Evolutionary conservation across 1,140 invertebrate species (phyloP).

Genomic region (Sipha flava): DNA sequence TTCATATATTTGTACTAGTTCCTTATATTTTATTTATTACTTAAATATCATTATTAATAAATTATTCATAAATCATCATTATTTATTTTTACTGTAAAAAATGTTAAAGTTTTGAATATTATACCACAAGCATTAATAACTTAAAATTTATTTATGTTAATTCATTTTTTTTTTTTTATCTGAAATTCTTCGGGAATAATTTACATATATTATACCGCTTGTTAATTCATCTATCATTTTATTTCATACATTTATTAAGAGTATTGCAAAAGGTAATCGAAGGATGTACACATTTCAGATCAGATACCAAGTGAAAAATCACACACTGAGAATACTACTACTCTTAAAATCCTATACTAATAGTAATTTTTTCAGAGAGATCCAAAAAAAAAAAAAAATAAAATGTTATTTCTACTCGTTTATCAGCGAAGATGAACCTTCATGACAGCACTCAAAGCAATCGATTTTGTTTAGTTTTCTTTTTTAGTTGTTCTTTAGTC

Average conservation of each 20-base stretch:
- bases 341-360: neutral
- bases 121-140: neutral
- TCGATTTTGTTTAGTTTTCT: neutral
- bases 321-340: neutral
- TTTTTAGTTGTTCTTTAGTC: neutral
- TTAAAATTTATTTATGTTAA: neutral
- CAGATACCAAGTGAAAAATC: slow-evolving; percentile 10
- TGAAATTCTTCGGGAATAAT: neutral
- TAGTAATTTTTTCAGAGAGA: neutral
- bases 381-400: neutral
- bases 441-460: slow-evolving; percentile 14
- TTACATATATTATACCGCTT: neutral
- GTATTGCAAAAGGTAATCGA: neutral
- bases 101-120: neutral
- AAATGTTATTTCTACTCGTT: slow-evolving; percentile 10
- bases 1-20: neutral
- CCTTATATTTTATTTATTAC: neutral
- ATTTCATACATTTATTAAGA: neutral
- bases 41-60: no score
- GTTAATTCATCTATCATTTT: neutral
- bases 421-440: slow-evolving; percentile 21
- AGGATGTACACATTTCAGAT: neutral
- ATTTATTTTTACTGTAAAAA: neutral
- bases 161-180: neutral
- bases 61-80: neutral